Base-by-base conservation (phyloP, 2,797 vertebrate genomes). In the Sebastes paucispinis region DNA sequence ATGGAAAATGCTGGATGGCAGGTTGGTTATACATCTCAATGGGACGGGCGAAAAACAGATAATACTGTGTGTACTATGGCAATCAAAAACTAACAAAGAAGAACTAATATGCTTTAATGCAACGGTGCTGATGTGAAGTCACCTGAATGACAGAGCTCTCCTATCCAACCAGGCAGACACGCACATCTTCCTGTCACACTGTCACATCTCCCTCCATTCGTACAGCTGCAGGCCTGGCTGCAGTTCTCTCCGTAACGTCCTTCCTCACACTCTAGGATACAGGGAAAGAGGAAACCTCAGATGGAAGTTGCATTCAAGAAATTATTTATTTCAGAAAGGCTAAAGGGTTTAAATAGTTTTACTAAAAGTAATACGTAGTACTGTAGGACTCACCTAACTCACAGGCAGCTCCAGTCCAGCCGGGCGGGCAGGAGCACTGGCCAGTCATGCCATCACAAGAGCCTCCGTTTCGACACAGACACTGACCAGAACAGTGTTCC, bases 401-500 rank as follows among this genome's bases (percentile, higher is more conserved):
- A 65, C 94, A 94, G 62, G 90, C 81, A 1, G 84, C 79, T 50
- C 93, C 92, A 4, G 87, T 92, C 93, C 92, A 94, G 47, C 92
- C 90, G 0, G 69, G 58, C 1, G 79, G 79, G 66, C 93, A 95
- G 73, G 73, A 86, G 75, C 93, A 95, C 29, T 47, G 77, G 2
- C 93, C 93, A 3, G 69, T 92, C 31, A 75, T 11, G 0, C 71
- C 20, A n/a, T 94, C 82, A 75, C 94, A 95, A 5, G 79, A 84
- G 43, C 91, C 90, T 68, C 87, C 82, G 4, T 94, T 89, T 18
- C 85, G 85, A 84, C 93, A 95, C 39, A 93, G 59, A 82, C 94
- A 95, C 4, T 72, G 81, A 8, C 84, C 88, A 27, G 81, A 78
- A 75, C 94, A 95, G 57, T 88, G 54, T 77, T 83, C 84, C 12